Evolutionary conservation across 1,140 invertebrate genomes (phyloP).

Genomic region (Caenorhabditis briggsae): DNA sequence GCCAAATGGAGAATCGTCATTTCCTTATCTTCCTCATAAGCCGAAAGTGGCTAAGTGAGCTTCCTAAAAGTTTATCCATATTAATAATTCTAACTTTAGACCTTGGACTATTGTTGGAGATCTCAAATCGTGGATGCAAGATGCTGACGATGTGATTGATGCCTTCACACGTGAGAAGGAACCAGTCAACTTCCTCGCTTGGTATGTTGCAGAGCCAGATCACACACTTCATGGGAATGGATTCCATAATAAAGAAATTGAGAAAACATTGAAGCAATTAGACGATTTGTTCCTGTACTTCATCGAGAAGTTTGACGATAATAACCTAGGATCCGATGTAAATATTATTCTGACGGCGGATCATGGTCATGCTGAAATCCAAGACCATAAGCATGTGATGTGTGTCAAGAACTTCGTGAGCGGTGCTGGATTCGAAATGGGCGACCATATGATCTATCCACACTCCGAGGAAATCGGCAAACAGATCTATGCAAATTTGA

Average conservation of each 20-base stretch:
- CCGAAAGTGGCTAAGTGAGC: conserved; percentile 1
- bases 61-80: not conserved
- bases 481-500: conserved; percentile 56
- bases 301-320: conserved; percentile 54
- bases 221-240: conserved; percentile 62
- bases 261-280: conserved; percentile 54
- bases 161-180: conserved; percentile 35
- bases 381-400: conserved; percentile 59
- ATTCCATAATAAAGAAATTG: conserved; percentile 53
- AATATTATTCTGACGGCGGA: conserved; percentile 63
- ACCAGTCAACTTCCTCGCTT: conserved; percentile 55
- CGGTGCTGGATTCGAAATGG: conserved; percentile 48
- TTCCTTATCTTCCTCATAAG: conserved; percentile 32
- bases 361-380: conserved; percentile 62
- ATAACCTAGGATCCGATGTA: conserved; percentile 16
- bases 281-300: conserved; percentile 56
- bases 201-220: conserved; percentile 63
- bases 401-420: conserved; percentile 57
- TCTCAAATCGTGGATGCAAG: conserved; percentile 58
- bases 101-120: conserved; percentile 60
- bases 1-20: conserved; percentile 59
- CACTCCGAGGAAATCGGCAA: conserved; percentile 40
- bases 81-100: conserved; percentile 20
- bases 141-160: conserved; percentile 56
- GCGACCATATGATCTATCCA: conserved; percentile 65